These are phyloP conservation scores for Chydorus sphaericus DNA, from an alignment of 2,888 invertebrate genomes.

Conservation along the genomic window DNA sequence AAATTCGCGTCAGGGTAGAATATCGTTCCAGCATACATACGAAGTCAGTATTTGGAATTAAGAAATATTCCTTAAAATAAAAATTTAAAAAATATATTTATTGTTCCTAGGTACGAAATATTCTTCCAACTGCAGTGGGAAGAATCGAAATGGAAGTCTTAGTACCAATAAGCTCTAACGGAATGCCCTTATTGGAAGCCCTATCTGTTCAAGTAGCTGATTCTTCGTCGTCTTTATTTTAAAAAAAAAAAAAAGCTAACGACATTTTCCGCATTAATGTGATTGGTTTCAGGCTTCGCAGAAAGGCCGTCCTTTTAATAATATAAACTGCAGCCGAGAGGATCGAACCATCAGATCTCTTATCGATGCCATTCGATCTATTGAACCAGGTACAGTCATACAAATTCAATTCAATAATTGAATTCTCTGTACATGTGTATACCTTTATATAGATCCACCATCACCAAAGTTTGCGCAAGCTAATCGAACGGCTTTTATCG, in stretches of 20 bases:
- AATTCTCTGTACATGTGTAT: too few relatives aligned
- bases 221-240: too few relatives aligned
- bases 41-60: background rate
- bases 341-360: too few relatives aligned
- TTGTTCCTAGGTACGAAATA: background rate
- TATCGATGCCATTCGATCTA: too few relatives aligned
- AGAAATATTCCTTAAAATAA: background rate
- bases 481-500: constrained; percentile 1
- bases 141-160: background rate
- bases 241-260: too few relatives aligned
- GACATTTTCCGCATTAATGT: too few relatives aligned
- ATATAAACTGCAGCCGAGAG: too few relatives aligned
- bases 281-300: too few relatives aligned
- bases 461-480: background rate
- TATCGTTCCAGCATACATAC: constrained; percentile 6
- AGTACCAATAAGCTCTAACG: background rate
- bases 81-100: background rate
- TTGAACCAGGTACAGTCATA: too few relatives aligned
- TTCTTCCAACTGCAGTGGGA: background rate
- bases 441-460: background rate
- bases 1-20: background rate
- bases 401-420: too few relatives aligned
- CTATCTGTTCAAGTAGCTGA: too few relatives aligned
- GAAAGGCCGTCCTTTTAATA: too few relatives aligned
- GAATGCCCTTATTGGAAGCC: background rate